Base-by-base conservation (phyloP, 2,888 invertebrate genomes). In the Amblyjoppa proteus region DNA sequence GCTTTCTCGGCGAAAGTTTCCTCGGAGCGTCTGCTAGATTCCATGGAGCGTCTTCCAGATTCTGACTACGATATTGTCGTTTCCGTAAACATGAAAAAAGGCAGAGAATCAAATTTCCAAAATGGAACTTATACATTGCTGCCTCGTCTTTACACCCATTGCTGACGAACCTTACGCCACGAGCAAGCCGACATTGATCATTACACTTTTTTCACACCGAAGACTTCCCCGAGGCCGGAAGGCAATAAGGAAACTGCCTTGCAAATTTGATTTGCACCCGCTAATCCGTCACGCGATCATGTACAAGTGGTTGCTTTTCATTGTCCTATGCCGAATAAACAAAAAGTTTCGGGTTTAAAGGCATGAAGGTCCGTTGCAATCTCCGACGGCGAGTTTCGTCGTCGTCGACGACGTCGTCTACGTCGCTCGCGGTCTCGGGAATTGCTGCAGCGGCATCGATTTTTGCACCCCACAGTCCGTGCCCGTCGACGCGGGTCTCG, bases 401-500 rank as follows among this genome's bases (percentile, higher is more conserved):
- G 68, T 77, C 77, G 34, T 53, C 66, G 53, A 16, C 68, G 56
- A 56, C 81, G 81, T 82, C 81, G 76, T 85, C 80, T 69, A 76
- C 81, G 83, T 83, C 69, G 81, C 68, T 58, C 76, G 45, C 73
- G 73, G 38, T 76, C 80, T 73, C 61, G 73, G 76, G 69, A 87
- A 87, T 88, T 89, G 87, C 88, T 87, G 90, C 88, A 85, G 87
- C 85, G 88, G 87, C 88, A 92, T 92, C 91, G 92, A 92, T 91
- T 91, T 92, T 92, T 88, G 11, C 58, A 28, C 88, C 71, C 82
- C 74, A 81, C 87, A 78, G 78, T 73, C 79, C 85, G 88, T 89
- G 90, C 89, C 89, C 90, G 91, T 75, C 88, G 86, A 70, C 80
- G 83, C 83, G 71, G 69, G 71, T 78, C 51, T 34, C 20, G 16